Base-by-base conservation (phyloP, 2,888 invertebrate species). In the Leptopilina myrica region DNA sequence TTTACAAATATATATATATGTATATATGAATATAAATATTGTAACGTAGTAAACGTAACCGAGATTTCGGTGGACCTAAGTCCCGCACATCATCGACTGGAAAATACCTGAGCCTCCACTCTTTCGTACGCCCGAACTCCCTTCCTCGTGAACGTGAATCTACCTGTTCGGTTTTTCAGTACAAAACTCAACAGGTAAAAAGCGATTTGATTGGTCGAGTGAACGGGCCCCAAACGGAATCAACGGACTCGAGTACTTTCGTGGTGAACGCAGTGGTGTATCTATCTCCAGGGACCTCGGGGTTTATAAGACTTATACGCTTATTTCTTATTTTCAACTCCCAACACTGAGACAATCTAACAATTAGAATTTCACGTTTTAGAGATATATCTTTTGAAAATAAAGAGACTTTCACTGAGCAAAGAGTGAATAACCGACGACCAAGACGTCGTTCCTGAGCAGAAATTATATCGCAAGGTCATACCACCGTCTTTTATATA, bases 11-110 rank as follows among this genome's bases (percentile, higher is more conserved):
- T 43, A 43, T 43, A 43, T 43, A 43, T 43, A 43, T 43, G 33
- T 43, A 8, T 43, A 43, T 43, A 43, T 43, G 7, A 8, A 8
- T 89, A 89, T 86, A 89, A 43, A 86, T 84, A 84, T 49, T 12
- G 49, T 11, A 82, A 84, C 86, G 80, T 77, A 84, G 83, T 77
- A 84, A 76, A 83, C 78, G 82, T 76, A 83, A 84, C 84, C 79
- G 82, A 84, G 85, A 86, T 83, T 86, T 87, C 73, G 73, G 73
- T 73, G 73, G 73, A 73, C 73, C 73, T 73, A 86, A 84, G 88
- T 87, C 85, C 89, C 90, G 88, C 89, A 89, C 90, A 90, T 90
- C 87, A 89, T 90, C 89, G 87, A 89, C 88, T 89, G 89, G 84
- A 88, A 49, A 89, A 89, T 88, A 88, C 89, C 87, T 89, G 88